Evolutionary conservation across 2,797 vertebrate genomes (phyloP), one percentile per base, ranked within the genome.

Genomic region (Staurois parvus): DNA sequence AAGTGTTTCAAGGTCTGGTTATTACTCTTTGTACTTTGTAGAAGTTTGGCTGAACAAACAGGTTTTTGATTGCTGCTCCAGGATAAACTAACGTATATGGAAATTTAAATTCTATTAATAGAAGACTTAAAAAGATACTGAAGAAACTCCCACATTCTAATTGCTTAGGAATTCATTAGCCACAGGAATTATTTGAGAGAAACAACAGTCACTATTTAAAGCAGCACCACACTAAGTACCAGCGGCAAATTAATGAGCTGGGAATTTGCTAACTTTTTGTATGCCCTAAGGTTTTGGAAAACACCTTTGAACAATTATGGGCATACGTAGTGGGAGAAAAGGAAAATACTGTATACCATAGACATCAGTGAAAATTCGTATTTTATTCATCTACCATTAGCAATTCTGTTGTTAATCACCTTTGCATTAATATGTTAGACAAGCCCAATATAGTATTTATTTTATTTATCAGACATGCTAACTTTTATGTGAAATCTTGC

Each of bases 131-230:
- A 4, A 26, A 12, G 19, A 28, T 0, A 59, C 21, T n/a, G 19
- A 85, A 45, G 30, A 80, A 66, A 70, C 52, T 42, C 81, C 84
- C 88, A 72, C 59, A 82, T 84, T 83, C 42, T 88, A 90, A 87
- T 90, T 88, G 81, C 83, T 86, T 83, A 68, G 56, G 76, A 64
- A 75, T 59, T 87, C 81, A 79, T 87, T 87, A 87, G 62, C 69
- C 59, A 79, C 56, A 24, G 80, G 80, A 86, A 56, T 83, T 78
- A 79, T 78, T 70, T 62, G 40, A 86, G 32, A 79, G 42, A 86
- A 86, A 83, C 32, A 67, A 78, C 59, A 75, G 70, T 37, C 70
- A 69, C 40, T 59, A 62, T 11, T 74, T 83, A 87, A 83, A 79
- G 85, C 79, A 81, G 85, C 80, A 79, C 76, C 81, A 87, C 45